Conservation (phyloP, 1,140 invertebrate genomes). For the Hestina assimilis region DNA sequence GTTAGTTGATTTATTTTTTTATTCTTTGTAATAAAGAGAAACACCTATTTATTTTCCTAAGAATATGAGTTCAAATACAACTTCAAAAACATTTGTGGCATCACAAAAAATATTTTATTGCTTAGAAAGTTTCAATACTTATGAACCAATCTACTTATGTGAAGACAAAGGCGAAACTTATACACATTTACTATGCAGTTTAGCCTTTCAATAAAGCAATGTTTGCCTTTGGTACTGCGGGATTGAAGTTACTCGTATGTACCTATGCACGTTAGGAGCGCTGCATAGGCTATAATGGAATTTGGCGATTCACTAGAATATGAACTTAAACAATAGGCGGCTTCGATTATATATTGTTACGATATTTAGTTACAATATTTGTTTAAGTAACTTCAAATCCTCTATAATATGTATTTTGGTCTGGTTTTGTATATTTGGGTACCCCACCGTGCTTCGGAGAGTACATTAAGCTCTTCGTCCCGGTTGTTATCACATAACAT, state of each 20-base stretch:
- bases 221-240: conserved; percentile 33
- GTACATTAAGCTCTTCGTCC: too few species aligned
- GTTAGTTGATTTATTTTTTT: too few species aligned
- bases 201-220: conserved; percentile 35
- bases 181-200: conserved; percentile 41
- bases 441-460: too few species aligned
- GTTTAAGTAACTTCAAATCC: too few species aligned
- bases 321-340: conserved; percentile 48
- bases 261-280: conserved; percentile 26
- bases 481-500: too few species aligned
- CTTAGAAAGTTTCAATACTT: conserved; percentile 25
- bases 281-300: conserved; percentile 21
- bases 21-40: too few species aligned
- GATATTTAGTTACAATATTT: too few species aligned
- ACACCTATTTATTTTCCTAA: too few species aligned
- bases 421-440: too few species aligned
- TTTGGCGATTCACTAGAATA: conserved; percentile 24
- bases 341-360: neutral
- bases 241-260: conserved; percentile 7
- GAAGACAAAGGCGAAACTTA: conserved; percentile 33
- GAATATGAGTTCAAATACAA: too few species aligned
- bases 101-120: conserved; percentile 14
- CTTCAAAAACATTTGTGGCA: too few species aligned
- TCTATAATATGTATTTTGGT: too few species aligned
- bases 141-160: conserved; percentile 24